Conservation (phyloP, 2,888 invertebrate species). For the Bombyx huttoni region DNA sequence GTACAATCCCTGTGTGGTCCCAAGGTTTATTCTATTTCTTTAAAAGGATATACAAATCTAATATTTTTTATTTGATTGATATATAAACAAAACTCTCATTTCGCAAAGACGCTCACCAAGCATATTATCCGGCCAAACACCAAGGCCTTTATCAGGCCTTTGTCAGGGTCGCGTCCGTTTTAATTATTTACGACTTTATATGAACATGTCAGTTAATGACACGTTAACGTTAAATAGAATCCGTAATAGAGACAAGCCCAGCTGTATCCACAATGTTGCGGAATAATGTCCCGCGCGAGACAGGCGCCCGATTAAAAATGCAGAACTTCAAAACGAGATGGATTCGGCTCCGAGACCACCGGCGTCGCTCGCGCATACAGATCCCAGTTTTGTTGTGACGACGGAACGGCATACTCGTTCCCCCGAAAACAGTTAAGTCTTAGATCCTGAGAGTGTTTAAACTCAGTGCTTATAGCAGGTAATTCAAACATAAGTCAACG, state of each 20-base stretch:
- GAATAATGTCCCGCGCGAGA: slow-evolving; percentile 71
- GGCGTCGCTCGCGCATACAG: slow-evolving; percentile 60
- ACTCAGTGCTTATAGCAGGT: not conserved
- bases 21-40: not conserved
- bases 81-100: not conserved
- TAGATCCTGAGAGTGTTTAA: slow-evolving; percentile 7
- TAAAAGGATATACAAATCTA: not conserved
- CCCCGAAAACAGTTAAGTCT: slow-evolving; percentile 5
- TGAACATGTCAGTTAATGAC: slow-evolving; percentile 66
- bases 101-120: not conserved
- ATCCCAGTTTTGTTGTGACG: slow-evolving; percentile 46
- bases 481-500: too few species aligned
- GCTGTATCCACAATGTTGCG: slow-evolving; percentile 58
- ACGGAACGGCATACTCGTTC: slow-evolving; percentile 36
- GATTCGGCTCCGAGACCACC: slow-evolving; percentile 48
- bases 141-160: slow-evolving; percentile 8
- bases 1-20: too few species aligned
- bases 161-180: slow-evolving; percentile 47
- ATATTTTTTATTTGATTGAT: not conserved
- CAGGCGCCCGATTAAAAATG: slow-evolving; percentile 66
- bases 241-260: slow-evolving; percentile 61
- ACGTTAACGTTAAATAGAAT: slow-evolving; percentile 67
- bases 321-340: slow-evolving; percentile 62
- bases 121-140: slow-evolving; percentile 9
- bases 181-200: slow-evolving; percentile 58